Percentiles rank a stretch among this genome's conserved stretches.
These are phyloP conservation scores for Papilio elwesi DNA, from an alignment of 2,888 invertebrate species.

Conservation along the genomic window DNA sequence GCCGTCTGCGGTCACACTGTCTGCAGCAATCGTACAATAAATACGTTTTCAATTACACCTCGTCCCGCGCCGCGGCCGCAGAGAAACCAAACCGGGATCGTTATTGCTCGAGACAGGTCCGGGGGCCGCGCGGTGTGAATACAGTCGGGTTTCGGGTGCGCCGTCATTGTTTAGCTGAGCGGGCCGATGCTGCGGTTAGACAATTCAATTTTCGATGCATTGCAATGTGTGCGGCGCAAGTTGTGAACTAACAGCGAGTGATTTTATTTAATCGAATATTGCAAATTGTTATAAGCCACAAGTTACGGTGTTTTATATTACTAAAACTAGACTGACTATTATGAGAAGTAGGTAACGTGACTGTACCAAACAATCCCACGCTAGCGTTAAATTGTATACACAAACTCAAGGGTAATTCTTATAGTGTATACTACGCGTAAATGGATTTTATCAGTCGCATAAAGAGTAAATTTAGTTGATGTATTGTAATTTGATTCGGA, in stretches of 20 bases:
- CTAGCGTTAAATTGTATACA: too few species aligned
- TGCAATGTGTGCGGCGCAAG: slow-evolving; percentile 12
- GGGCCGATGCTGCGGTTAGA: slow-evolving; percentile 42
- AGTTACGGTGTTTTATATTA: too few species aligned
- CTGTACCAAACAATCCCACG: too few species aligned
- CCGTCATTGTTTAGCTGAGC: slow-evolving; percentile 20
- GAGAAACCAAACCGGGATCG: not conserved
- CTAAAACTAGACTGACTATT: too few species aligned
- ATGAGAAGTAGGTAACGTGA: too few species aligned
- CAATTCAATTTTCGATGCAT: slow-evolving; percentile 43
- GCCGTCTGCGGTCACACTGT: not conserved
- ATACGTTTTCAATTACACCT: slow-evolving; percentile 46
- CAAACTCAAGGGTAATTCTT: too few species aligned
- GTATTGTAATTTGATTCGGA: too few species aligned
- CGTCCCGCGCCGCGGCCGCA: not conserved
- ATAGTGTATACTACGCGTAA: too few species aligned
- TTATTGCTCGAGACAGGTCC: not conserved
- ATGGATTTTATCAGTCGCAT: too few species aligned
- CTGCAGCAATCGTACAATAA: slow-evolving; percentile 37
- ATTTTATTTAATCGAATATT: too few species aligned
- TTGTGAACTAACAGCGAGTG: not conserved
- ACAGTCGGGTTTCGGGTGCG: slow-evolving; percentile 8
- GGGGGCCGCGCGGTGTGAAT: not conserved
- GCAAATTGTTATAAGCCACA: too few species aligned
- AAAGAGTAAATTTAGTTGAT: too few species aligned